Conservation (phyloP, 2,888 invertebrate species). For the Lasioglossum malachurum region DNA sequence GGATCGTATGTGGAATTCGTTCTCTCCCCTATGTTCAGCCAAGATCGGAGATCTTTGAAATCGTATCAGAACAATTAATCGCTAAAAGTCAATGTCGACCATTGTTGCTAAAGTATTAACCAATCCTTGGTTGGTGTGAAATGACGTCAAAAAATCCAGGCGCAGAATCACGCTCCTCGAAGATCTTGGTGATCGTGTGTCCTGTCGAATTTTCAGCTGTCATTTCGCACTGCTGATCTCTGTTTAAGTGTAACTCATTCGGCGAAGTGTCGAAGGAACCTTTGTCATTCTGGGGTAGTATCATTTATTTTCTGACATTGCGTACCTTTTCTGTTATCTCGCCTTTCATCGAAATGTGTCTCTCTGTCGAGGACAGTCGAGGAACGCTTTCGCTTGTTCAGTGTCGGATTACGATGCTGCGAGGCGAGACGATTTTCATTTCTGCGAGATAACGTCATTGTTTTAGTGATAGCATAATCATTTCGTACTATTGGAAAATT, state of each 20-base stretch:
- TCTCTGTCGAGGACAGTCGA: neutral
- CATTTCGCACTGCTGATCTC: constrained; percentile 31
- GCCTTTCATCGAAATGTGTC: neutral
- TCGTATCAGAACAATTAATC: neutral
- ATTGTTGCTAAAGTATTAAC: constrained; percentile 31
- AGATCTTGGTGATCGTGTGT: constrained; percentile 39
- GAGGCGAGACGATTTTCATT: constrained; percentile 9
- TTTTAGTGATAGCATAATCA: neutral
- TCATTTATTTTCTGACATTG: neutral
- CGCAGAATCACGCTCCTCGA: constrained; percentile 59
- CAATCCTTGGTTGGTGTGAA: constrained; percentile 45
- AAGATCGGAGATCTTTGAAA: neutral
- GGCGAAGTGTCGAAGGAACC: constrained; percentile 51
- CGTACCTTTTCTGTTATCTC: neutral
- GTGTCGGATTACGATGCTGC: constrained; percentile 17
- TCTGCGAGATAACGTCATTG: neutral
- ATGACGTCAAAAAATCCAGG: constrained; percentile 63
- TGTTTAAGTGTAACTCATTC: constrained; percentile 37
- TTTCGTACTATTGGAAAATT: neutral
- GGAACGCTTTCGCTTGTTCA: constrained; percentile 2
- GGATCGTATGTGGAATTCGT: neutral
- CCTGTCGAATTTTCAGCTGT: constrained; percentile 50
- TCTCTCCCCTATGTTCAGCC: neutral
- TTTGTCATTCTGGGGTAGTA: no score
- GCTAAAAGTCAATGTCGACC: constrained; percentile 13